Evolutionary conservation across 2,888 invertebrate species (phyloP).

Genomic region (Pegoplata infirma): DNA sequence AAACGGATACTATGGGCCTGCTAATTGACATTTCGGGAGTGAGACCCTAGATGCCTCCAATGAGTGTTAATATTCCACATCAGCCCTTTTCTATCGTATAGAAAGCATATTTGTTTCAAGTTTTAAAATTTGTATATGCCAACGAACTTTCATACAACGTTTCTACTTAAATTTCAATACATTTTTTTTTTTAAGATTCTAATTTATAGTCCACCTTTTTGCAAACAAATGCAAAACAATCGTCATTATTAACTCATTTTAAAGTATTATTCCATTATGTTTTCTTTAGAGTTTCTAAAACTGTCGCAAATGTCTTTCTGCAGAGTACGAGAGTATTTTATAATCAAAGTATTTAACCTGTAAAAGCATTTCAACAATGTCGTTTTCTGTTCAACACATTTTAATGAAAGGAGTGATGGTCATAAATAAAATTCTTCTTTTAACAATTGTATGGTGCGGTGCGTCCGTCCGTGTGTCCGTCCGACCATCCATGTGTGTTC

Average conservation of each 20-base stretch:
- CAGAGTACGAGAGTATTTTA: conserved; percentile 26
- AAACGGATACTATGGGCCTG: too few relatives aligned
- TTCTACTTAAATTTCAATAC: not conserved
- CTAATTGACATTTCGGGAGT: too few relatives aligned
- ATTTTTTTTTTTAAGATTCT: not conserved
- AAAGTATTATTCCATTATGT: not conserved
- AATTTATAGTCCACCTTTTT: not conserved
- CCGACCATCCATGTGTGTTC: not conserved
- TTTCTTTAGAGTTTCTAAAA: conserved; percentile 28
- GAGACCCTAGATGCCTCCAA: too few relatives aligned
- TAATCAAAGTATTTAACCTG: conserved; percentile 54
- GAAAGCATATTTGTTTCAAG: too few relatives aligned
- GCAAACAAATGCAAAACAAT: conserved; percentile 36
- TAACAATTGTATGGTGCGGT: not conserved
- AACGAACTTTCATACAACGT: too few relatives aligned
- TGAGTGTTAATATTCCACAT: too few relatives aligned
- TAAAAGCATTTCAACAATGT: conserved; percentile 52
- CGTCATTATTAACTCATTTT: conserved; percentile 31
- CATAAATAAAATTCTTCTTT: conserved; percentile 45
- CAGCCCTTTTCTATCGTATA: too few relatives aligned
- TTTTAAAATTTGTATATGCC: too few relatives aligned
- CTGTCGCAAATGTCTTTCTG: conserved; percentile 26
- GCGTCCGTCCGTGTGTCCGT: not conserved
- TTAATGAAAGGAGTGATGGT: conserved; percentile 48
- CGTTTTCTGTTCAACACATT: conserved; percentile 42